Conservation (phyloP, 1,140 invertebrate species). For the Lordiphosa mommai region DNA sequence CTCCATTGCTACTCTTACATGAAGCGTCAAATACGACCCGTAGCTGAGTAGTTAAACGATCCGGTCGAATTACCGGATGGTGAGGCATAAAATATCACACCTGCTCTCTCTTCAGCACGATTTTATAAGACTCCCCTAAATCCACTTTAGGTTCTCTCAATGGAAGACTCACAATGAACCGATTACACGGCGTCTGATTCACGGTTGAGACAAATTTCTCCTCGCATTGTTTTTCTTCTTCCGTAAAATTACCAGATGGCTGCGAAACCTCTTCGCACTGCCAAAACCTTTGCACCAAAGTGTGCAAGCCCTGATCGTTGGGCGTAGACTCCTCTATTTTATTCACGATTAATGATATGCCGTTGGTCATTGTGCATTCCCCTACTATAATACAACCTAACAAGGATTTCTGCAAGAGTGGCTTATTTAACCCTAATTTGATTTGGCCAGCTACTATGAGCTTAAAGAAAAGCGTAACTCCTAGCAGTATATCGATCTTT, state of each 20-base stretch:
- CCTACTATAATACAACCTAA: neutral
- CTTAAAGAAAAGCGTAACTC: conserved; percentile 34
- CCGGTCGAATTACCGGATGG: neutral
- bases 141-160: no score
- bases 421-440: neutral
- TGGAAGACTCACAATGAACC: no score
- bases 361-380: neutral
- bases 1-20: neutral
- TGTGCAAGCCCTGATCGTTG: no score
- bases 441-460: neutral
- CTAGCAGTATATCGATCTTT: conserved; percentile 20
- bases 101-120: neutral
- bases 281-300: no score
- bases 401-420: neutral
- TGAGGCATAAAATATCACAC: conserved; percentile 8
- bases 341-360: no score
- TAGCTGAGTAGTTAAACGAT: neutral
- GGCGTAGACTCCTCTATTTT: no score
- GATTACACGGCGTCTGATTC: no score
- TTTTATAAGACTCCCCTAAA: no score
- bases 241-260: no score
- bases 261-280: no score
- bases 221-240: no score
- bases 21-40: conserved; percentile 4
- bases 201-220: no score